Evolutionary conservation across 2,113 vertebrate species (phyloP).

Genomic region (Erythrolamprus reginae): DNA sequence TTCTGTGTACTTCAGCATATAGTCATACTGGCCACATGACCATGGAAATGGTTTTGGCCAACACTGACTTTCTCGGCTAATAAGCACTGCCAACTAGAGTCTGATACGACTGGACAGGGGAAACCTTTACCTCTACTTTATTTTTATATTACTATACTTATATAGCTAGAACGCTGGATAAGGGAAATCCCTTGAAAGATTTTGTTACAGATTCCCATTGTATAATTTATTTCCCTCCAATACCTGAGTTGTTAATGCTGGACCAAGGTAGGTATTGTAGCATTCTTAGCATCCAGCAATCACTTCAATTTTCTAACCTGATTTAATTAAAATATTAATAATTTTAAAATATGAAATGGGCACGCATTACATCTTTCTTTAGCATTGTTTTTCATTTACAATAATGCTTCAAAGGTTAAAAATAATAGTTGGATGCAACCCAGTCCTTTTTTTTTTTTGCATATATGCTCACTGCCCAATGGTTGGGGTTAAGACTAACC

Average conservation of each 20-base stretch:
- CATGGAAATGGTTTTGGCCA: neutral
- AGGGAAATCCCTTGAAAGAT: neutral
- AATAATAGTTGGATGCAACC: neutral
- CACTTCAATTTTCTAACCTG: neutral
- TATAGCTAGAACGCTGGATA: neutral
- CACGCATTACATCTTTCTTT: neutral
- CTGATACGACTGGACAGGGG: neutral
- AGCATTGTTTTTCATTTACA: neutral
- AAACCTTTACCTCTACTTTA: neutral
- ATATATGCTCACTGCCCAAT: neutral
- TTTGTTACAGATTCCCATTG: neutral
- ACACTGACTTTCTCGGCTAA: neutral
- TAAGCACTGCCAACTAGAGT: neutral
- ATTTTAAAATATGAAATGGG: neutral
- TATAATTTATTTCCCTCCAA: neutral
- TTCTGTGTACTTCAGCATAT: rapidly evolving
- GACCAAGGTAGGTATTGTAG: neutral
- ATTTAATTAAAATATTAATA: neutral
- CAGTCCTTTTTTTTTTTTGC: neutral
- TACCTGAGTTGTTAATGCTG: neutral
- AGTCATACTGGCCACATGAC: neutral
- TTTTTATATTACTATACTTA: neutral
- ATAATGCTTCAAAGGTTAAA: neutral
- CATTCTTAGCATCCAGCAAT: neutral
- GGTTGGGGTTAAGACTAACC: neutral